phyloP scores from a whole-genome alignment of 2,113 vertebrate species.

The Trochalopteron elliotii region DNA sequence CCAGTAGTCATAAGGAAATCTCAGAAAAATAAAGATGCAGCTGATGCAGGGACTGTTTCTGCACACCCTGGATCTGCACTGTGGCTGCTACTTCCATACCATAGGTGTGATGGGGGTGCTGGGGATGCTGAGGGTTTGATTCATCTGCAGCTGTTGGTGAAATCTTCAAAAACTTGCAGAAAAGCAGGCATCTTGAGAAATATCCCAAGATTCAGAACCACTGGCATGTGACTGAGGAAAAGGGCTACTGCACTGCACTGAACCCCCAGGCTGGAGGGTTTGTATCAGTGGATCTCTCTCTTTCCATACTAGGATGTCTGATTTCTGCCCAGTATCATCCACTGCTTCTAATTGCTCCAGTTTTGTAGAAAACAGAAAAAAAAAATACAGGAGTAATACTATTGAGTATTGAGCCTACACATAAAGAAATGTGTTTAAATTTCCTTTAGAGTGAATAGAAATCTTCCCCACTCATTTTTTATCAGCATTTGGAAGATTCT shows the following conservation, averaged over 20 bases:
- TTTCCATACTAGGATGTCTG: background rate
- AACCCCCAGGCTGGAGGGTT: accelerated
- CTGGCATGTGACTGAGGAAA: background rate
- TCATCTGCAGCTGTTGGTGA: background rate
- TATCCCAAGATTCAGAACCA: background rate
- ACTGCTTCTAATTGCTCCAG: background rate
- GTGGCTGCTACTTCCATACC: background rate
- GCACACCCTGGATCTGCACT: background rate
- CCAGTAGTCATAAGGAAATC: too few relatives aligned
- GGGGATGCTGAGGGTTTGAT: background rate
- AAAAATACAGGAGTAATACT: background rate
- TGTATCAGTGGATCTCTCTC: background rate
- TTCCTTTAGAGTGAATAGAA: background rate
- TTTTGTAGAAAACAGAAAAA: background rate
- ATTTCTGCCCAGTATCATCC: background rate
- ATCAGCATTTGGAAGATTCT: background rate
- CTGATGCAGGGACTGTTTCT: background rate
- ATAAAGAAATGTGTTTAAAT: background rate
- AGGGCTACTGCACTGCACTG: background rate
- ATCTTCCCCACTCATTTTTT: background rate
- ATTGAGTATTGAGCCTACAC: background rate
- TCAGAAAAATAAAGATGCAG: background rate
- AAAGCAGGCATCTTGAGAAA: background rate
- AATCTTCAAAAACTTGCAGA: background rate
- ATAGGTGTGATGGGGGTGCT: background rate